These are phyloP conservation scores for Pandemis heparana DNA, from an alignment of 2,888 invertebrate species.

Conservation along the genomic window DNA sequence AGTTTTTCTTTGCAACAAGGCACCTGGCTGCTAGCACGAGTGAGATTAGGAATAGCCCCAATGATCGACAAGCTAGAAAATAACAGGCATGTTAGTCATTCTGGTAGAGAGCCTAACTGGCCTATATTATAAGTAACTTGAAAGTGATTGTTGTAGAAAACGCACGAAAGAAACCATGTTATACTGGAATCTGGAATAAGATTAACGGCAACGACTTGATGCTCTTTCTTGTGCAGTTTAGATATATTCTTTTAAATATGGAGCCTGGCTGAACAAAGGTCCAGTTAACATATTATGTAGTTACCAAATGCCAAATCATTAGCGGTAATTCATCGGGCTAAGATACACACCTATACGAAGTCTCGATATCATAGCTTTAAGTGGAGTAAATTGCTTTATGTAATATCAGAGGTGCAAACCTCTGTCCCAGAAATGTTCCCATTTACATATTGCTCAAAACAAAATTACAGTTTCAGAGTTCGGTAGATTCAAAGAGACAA, in stretches of 20 bases:
- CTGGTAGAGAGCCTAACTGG: not conserved
- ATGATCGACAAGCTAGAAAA: not conserved
- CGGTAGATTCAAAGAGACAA: no score
- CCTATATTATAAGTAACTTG: not conserved
- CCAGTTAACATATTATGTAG: not conserved
- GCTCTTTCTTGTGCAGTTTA: no score
- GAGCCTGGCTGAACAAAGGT: constrained; percentile 2
- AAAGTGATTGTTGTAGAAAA: no score
- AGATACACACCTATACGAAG: not conserved
- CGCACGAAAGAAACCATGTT: no score
- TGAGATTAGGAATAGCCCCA: not conserved
- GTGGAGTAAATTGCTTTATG: no score
- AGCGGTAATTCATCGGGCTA: constrained; percentile 1
- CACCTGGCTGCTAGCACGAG: not conserved
- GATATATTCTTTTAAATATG: not conserved
- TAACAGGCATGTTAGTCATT: not conserved
- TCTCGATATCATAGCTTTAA: not conserved
- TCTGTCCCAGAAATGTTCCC: no score
- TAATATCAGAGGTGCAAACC: no score
- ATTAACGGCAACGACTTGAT: no score
- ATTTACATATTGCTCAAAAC: no score
- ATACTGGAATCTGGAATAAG: no score
- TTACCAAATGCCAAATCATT: not conserved
- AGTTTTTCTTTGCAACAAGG: not conserved
- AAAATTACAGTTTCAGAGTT: no score